Conservation (phyloP, 2,797 vertebrate species). For the Scyliorhinus canicula region DNA sequence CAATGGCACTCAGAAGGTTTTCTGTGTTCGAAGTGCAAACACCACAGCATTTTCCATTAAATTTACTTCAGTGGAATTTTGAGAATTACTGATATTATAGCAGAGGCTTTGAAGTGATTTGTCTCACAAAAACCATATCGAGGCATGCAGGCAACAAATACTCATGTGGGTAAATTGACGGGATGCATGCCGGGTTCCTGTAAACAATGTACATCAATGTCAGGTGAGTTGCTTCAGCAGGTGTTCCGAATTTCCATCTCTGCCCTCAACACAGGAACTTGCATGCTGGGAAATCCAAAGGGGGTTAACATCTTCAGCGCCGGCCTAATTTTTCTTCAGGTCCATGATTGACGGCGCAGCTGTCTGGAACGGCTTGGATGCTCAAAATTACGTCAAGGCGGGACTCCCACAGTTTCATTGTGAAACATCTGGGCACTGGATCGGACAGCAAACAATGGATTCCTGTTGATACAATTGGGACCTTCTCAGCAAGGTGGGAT, state of each 20-base stretch:
- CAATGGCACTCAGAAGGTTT: neutral
- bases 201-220: neutral
- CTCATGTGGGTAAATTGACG: neutral
- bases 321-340: neutral
- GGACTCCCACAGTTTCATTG: neutral
- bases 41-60: neutral
- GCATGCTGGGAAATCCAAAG: neutral
- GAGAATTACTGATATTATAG: slow-evolving; percentile 5
- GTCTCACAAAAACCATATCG: neutral
- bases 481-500: neutral
- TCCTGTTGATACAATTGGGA: neutral
- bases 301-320: neutral
- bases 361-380: neutral
- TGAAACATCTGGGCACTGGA: neutral
- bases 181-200: neutral
- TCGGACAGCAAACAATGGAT: neutral
- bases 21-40: neutral
- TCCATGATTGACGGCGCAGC: neutral
- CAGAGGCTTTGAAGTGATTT: neutral
- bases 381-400: neutral
- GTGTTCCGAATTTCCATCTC: neutral
- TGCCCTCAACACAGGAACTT: neutral
- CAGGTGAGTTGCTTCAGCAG: neutral
- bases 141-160: neutral
- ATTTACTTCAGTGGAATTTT: neutral